Base-by-base conservation (phyloP, 1,140 invertebrate genomes). In the Caenorhabditis inopinata region DNA sequence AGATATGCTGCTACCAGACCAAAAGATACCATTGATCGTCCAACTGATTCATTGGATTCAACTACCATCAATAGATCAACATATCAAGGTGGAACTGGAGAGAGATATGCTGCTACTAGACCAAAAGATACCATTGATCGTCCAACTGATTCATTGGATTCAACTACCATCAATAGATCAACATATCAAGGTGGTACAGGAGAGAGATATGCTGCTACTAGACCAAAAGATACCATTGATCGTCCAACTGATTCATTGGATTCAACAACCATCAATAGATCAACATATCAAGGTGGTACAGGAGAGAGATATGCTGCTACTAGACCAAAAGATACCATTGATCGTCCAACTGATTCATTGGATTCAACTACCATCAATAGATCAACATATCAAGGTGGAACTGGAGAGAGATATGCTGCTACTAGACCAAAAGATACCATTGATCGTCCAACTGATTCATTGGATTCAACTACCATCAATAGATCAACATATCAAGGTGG, bases 81-180 rank as follows among this genome's bases (percentile, higher is more conserved):
- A 9, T 58, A 58, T 58, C 51, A 58, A 58, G 51, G 51, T 23
- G 51, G 51, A 16, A 58, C 51, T 32, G 51, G 51, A 32, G 51
- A 58, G 5, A 29, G 51, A 32, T 58, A 32, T 32, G 9, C 7
- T 16, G 51, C 51, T 14, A 5, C 51, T 16, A 29, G 51, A 32
- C 51, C 51, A 14, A 58, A 58, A 32, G 51, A 58, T 58, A 14
- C 0, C 2, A 58, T 58, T 32, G 51, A 58, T 58, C 51, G 51
- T 58, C 51, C 51, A 16, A 58, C 51, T 58, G 51, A 58, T 32
- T 29, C 27, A 14, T 29, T 58, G 14, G 51, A 58, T 21, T 58
- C 51, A 3, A 29, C 25, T 7, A 58, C 51, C 11, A 58, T 58
- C 51, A 58, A 58, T n/a, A 6, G 51, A 14, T 58, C 51, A 14